Percentiles rank a stretch among this genome's conserved stretches.
phyloP scores from a whole-genome alignment of 2,888 invertebrate species.

The Therioaphis trifolii region DNA sequence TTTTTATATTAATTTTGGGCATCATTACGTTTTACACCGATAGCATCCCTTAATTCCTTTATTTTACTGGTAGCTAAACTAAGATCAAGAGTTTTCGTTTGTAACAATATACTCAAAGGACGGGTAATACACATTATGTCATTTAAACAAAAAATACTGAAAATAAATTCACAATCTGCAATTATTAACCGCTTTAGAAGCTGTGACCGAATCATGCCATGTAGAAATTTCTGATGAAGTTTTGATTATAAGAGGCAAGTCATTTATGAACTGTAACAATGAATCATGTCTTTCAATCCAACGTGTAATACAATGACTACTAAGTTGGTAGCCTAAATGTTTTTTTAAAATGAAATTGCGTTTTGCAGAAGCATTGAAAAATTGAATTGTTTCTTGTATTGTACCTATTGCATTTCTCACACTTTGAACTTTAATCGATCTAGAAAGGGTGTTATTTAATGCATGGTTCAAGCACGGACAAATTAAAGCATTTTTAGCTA shows the following conservation, averaged over 20 bases:
- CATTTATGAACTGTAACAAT: no score
- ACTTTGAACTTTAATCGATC: no score
- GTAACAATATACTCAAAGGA: neutral
- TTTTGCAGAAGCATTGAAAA: slow-evolving; percentile 64
- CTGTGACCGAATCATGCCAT: neutral
- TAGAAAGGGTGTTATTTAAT: slow-evolving; percentile 64
- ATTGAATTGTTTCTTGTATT: slow-evolving; percentile 54
- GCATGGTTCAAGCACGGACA: slow-evolving; percentile 64
- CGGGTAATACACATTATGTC: slow-evolving; percentile 25
- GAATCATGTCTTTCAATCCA: slow-evolving; percentile 64
- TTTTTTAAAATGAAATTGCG: no score
- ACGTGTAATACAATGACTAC: slow-evolving; percentile 8
- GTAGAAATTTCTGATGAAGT: slow-evolving; percentile 51
- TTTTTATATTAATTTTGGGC: no score
- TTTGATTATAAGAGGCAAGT: no score
- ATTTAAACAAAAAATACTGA: slow-evolving; percentile 25
- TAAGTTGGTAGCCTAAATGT: slow-evolving; percentile 52
- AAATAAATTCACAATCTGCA: slow-evolving; percentile 37
- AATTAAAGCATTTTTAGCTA: slow-evolving; percentile 57
- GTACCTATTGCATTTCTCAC: no score
- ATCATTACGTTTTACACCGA: no score
- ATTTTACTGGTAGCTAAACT: neutral
- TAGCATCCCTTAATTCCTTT: neutral
- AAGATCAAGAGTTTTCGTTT: slow-evolving; percentile 1
- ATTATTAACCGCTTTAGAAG: slow-evolving; percentile 7